Evolutionary conservation across 1,140 invertebrate species (phyloP).

Genomic region (Bombus breviceps): DNA sequence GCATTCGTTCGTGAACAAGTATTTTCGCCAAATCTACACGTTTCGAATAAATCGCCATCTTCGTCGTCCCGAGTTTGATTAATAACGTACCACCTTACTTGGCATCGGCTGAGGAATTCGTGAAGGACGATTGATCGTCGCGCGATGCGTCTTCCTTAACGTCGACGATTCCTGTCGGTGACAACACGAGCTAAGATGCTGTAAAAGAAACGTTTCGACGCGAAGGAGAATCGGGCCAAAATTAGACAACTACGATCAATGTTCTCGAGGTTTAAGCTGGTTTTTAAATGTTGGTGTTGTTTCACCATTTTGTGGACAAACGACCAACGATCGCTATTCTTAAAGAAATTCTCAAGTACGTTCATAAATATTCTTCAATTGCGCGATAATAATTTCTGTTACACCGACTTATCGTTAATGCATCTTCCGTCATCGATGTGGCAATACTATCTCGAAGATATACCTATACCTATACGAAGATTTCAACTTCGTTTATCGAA

Average conservation of each 20-base stretch:
- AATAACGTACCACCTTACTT: slow-evolving; percentile 42
- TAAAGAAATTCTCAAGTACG: neutral
- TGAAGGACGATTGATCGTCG: slow-evolving; percentile 12
- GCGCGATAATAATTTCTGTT: neutral
- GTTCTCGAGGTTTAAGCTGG: neutral
- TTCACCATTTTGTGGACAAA: neutral
- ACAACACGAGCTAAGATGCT: neutral
- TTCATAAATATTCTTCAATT: neutral
- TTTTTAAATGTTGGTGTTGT: neutral
- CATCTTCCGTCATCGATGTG: neutral
- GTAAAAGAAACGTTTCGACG: neutral
- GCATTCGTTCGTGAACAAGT: neutral
- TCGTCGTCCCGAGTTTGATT: slow-evolving; percentile 28
- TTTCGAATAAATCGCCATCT: slow-evolving; percentile 20
- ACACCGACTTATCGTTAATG: neutral
- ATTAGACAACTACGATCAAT: neutral
- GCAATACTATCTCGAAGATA: neutral
- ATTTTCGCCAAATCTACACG: slow-evolving; percentile 13
- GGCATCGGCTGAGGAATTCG: slow-evolving; percentile 25
- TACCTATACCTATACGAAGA: neutral
- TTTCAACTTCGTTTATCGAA: neutral
- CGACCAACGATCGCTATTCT: neutral
- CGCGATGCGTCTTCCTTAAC: neutral
- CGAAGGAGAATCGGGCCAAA: neutral
- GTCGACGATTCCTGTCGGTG: neutral